Evolutionary conservation across 2,113 vertebrate species (phyloP), one percentile per base, ranked within the genome.

Genomic region (Zosterops pallidus): DNA sequence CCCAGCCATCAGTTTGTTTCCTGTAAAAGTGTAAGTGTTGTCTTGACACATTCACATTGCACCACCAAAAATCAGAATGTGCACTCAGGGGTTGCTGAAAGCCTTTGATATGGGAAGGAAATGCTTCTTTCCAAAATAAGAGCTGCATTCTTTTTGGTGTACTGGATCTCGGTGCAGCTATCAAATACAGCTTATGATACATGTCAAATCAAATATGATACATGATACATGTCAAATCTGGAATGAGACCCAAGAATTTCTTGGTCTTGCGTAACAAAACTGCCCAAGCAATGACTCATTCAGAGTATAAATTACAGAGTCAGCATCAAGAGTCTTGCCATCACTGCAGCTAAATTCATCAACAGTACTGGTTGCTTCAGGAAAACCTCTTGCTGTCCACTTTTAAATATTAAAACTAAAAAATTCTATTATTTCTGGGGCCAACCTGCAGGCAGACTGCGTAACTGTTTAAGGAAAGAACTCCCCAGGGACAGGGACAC

Each of bases 81-180:
- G n/a, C 81, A 74, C n/a, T 53, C 60, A 18, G 9, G 26, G 0
- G 0, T 5, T 62, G 20, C 31, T 77, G 42, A 8, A 64, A 86
- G 52, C 5, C 41, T 81, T 65, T 44, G 41, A 41, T 9, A 60
- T 0, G 6, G 21, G 77, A 88, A 81, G 55, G 19, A 89, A 84
- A 65, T 15, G 11, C 3, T 28, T n/a, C 15, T 26, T 60, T 83
- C 19, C 39, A 89, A 47, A 85, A 83, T 6, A 31, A 86, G 21
- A 72, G 22, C 23, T 62, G 28, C 53, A 35, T 41, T 72, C 28
- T 42, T 63, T 60, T 15, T 5, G 37, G 49, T 24, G n/a, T n/a
- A 47, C 7, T 10, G 18, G 19, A 46, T 20, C 29, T 70, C 60
- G 70, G 37, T 50, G 47, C 28, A 84, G 55, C 56, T 57, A 87